Evolutionary conservation across 2,113 vertebrate species (phyloP), one percentile per base, ranked within the genome.

Genomic region (Nycticryphes semicollaris): DNA sequence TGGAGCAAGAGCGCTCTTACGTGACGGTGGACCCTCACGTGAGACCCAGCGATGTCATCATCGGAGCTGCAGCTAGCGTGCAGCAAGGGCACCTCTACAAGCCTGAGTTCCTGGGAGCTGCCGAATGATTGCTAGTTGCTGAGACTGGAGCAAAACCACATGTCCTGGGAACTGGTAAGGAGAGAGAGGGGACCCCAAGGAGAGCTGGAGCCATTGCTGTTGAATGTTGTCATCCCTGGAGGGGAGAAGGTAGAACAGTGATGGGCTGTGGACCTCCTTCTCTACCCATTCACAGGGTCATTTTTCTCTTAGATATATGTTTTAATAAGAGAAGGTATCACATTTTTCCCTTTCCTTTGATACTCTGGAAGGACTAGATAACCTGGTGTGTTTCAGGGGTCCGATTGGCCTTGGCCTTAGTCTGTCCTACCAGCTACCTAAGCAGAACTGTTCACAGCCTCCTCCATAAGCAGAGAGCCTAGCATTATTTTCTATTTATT

Each of bases 321-420:
- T 87, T 63, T 72, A 24, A 21, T 51, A 66, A 27, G 57, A 23
- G 14, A 31, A 43, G 31, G 45, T 37, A 37, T 5, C 51, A 51
- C 7, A 8, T 43, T 45, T 74, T 74, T 59, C 50, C 67, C 30
- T 66, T 43, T 31, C 21, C 43, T 51, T 74, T 45, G 66, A 18
- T 24, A 80, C 70, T 10, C 60, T 30, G 48, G 22, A 20, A 50
- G n/a, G 31, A 85, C 43, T 9, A 13, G 45, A 16, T 6, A 74
- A 6, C 45, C 85, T 41, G 45, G 9, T 0, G 0, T 6, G 18
- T 66, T 54, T 22, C 24, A 7, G 48, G 22, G 11, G 15, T 19
- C 77, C 64, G n/a, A 25, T 2, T 8, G 3, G 14, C 4, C 67
- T 62, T 27, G 48, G 56, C 53, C 59, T 57, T 50, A 43, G 54